Conservation (phyloP, 1,140 invertebrate species). For the Leptinotarsa undecemlineata region DNA sequence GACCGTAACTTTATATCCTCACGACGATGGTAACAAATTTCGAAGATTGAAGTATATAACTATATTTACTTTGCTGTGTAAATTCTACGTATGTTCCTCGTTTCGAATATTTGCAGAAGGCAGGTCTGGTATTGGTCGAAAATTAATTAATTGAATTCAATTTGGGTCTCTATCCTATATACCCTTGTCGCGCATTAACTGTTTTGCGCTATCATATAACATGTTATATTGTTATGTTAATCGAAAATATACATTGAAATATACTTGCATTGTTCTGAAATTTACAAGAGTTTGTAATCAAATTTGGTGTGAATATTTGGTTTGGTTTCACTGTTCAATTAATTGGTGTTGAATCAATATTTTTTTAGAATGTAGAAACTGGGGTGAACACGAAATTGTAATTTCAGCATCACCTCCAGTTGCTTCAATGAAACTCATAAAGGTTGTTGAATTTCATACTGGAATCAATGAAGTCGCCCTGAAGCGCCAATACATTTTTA, state of each 20-base stretch:
- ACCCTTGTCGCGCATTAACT: slow-evolving; percentile 13
- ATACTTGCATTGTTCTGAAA: neutral
- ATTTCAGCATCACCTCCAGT: too few species aligned
- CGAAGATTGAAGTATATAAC: slow-evolving; percentile 15
- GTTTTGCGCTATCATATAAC: slow-evolving; percentile 18
- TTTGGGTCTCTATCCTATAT: slow-evolving; percentile 20
- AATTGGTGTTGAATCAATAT: neutral
- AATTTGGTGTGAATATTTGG: neutral
- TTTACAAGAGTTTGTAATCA: slow-evolving; percentile 3
- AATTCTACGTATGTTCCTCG: slow-evolving; percentile 33
- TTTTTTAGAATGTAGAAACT: neutral
- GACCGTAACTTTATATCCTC: neutral
- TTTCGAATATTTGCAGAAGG: slow-evolving; percentile 33
- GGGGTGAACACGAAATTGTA: too few species aligned
- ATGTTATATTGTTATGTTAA: slow-evolving; percentile 28
- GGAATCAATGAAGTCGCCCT: too few species aligned
- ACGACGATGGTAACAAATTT: slow-evolving; percentile 10
- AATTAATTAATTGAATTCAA: slow-evolving; percentile 42
- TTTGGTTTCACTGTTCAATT: neutral
- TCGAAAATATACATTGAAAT: neutral
- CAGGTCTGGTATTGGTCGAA: slow-evolving; percentile 30
- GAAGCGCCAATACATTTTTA: too few species aligned
- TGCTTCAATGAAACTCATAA: too few species aligned
- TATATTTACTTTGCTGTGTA: slow-evolving; percentile 36
- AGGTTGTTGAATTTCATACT: too few species aligned